phyloP scores from a whole-genome alignment of 2,888 invertebrate genomes.

The Athrips mouffetella region DNA sequence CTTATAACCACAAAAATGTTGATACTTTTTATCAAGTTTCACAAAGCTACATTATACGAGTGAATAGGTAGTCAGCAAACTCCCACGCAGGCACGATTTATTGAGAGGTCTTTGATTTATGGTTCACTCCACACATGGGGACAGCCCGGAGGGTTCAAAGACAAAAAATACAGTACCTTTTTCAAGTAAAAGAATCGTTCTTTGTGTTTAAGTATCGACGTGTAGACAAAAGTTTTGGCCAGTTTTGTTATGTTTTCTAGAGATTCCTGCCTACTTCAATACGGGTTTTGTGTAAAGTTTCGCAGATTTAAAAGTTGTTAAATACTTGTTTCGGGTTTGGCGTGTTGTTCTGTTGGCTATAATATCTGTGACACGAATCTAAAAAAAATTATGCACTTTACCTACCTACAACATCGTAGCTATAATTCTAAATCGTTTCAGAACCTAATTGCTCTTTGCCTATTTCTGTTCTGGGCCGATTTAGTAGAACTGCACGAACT shows the following conservation, averaged over 20 bases:
- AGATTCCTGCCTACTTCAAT: background rate
- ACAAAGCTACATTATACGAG: constrained; percentile 43
- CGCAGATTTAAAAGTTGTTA: no score
- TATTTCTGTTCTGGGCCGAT: background rate
- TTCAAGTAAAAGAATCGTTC: constrained; percentile 43
- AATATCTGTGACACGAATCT: no score
- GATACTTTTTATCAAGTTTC: constrained; percentile 27
- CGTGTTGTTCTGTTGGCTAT: no score
- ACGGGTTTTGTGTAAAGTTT: no score
- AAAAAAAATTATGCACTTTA: background rate
- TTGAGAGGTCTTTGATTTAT: constrained; percentile 71
- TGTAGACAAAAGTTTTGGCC: background rate
- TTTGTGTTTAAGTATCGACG: constrained; percentile 5
- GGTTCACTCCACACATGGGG: constrained; percentile 64
- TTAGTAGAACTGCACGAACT: constrained; percentile 45
- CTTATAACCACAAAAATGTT: no score
- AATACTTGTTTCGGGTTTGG: no score
- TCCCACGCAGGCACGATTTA: constrained; percentile 64
- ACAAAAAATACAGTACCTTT: constrained; percentile 64
- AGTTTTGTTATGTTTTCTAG: background rate
- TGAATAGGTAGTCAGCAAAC: constrained; percentile 45
- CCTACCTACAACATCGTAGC: background rate
- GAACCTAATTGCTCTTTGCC: background rate
- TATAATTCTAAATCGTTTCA: background rate
- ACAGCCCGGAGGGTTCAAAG: constrained; percentile 52